These are phyloP conservation scores for Heterohyrax brucei DNA, from an alignment of 2,797 vertebrate genomes.

Conservation along the genomic window DNA sequence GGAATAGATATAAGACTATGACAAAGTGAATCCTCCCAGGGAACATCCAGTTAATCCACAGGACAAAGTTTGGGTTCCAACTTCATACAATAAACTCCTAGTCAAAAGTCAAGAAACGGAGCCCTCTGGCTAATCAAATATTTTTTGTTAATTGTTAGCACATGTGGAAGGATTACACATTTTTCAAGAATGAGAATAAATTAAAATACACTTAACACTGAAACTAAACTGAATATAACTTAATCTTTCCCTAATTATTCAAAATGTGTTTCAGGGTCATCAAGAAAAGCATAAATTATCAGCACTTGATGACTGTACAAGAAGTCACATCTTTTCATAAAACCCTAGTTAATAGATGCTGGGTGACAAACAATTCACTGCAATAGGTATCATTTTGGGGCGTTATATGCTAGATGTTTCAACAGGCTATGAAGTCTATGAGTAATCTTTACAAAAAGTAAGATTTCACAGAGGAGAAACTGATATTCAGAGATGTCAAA, in stretches of 20 bases:
- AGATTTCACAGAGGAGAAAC: slow-evolving; percentile 64
- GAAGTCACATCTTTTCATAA: slow-evolving; percentile 83
- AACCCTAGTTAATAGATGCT: slow-evolving; percentile 75
- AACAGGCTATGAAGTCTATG: slow-evolving; percentile 51
- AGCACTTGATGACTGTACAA: slow-evolving; percentile 85
- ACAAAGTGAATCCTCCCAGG: not conserved
- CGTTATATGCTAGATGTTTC: slow-evolving; percentile 71
- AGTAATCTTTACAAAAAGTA: slow-evolving; percentile 71
- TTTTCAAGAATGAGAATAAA: slow-evolving; percentile 88
- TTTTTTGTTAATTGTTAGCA: slow-evolving; percentile 85
- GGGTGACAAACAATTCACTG: slow-evolving; percentile 75
- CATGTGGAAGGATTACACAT: slow-evolving; percentile 85
- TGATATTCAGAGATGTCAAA: slow-evolving; percentile 48
- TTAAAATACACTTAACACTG: slow-evolving; percentile 87
- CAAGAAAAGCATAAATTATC: slow-evolving; percentile 86
- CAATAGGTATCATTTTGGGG: slow-evolving; percentile 61
- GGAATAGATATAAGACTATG: not conserved
- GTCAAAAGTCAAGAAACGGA: slow-evolving; percentile 79
- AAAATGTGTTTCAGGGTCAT: slow-evolving; percentile 86
- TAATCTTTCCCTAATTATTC: slow-evolving; percentile 88
- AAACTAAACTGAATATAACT: slow-evolving; percentile 88
- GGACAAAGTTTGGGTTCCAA: slow-evolving; percentile 20
- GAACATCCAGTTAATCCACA: slow-evolving; percentile 8
- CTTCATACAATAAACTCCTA: slow-evolving; percentile 69
- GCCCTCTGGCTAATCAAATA: slow-evolving; percentile 85